Base-by-base conservation (phyloP, 2,797 vertebrate genomes). In the Tiaroga cobitis region DNA sequence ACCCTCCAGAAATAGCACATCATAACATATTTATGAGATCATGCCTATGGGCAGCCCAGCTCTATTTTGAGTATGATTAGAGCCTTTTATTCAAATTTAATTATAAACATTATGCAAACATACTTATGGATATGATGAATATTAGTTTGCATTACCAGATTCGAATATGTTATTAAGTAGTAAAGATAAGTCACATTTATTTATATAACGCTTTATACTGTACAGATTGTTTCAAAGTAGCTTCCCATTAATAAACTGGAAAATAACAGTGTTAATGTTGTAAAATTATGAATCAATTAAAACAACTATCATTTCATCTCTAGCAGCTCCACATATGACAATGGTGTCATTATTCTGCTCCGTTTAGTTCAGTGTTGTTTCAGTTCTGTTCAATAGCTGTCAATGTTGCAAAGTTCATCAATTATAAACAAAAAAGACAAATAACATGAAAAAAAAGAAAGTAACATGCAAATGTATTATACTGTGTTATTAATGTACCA, bases 1-100 rank as follows among this genome's bases (percentile, higher is more conserved):
- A 49, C 73, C 32, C 80, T 72, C 76, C 41, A 65, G 46, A 82
- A 83, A 65, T 82, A 56, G 56, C 83, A 73, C 51, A 79, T 86
- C 69, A 87, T 85, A 34, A 85, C 24, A 41, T 67, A 80, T 89
- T 80, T 59, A 87, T 87, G 54, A 85, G 37, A 69, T 83, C 39
- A 83, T 75, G 81, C 65, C 81, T 75, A 29, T 81, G 41, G 77
- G 59, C 83, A 74, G 10, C 67, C 43, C 26, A 43, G 34, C 41
- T 82, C 51, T 88, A 19, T 84, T 87, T 88, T 86, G 18, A 73
- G 43, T 37, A 32, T n/a, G 19, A 86, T 86, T 32, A 24, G 21
- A 10, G 10, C 19, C 63, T 61, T 80, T 80, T 83, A 51, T 67
- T 65, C 3, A 63, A 21, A 37, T 76, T 56, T 5, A 8, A 19